Base-by-base conservation (phyloP, 2,797 vertebrate species). In the Gallinago nigripennis region DNA sequence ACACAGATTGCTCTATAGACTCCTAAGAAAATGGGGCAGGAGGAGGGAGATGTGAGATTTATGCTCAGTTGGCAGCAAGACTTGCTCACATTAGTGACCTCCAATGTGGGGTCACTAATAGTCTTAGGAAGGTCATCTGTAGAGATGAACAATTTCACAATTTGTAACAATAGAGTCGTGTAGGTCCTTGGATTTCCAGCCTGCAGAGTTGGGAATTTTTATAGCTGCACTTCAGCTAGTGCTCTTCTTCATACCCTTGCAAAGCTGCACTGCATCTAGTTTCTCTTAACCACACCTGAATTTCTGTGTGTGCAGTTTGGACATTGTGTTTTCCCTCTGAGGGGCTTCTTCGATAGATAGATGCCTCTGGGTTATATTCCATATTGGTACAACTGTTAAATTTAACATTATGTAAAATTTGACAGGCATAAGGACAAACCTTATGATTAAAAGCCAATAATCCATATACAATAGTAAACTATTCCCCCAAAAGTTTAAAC, bases 91-190 rank as follows among this genome's bases (percentile, higher is more conserved):
- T 0, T n/a, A 35, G 4, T 2, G n/a, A 31, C 57, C 50, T 85
- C 33, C 31, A 71, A 2, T 4, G 0, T 0, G 1, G 35, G 66
- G n/a, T 82, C 73, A 11, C 16, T 73, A 11, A 14, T 70, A 37
- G 19, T 31, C 8, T 5, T 18, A 30, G 41, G 16, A 50, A 65
- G 25, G 68, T 68, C 53, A 46, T 19, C 57, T 77, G 48, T 57
- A 31, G 2, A 71, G 46, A 54, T 56, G 82, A 60, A n/a, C 0
- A 0, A 4, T 83, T 60, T 70, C 63, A 45, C 14, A 3, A 0
- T 45, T 53, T 72, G 5, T 61, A 53, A 51, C 69, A n/a, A 1
- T 7, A 10, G 20, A 57, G 17, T n/a, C 43, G 2, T 4, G 3
- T 4, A n/a, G 43, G 8, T 64, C 23, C 25, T 41, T 41, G 37